Conservation (phyloP, 1,140 invertebrate species). For the Drosophila baimaii region DNA sequence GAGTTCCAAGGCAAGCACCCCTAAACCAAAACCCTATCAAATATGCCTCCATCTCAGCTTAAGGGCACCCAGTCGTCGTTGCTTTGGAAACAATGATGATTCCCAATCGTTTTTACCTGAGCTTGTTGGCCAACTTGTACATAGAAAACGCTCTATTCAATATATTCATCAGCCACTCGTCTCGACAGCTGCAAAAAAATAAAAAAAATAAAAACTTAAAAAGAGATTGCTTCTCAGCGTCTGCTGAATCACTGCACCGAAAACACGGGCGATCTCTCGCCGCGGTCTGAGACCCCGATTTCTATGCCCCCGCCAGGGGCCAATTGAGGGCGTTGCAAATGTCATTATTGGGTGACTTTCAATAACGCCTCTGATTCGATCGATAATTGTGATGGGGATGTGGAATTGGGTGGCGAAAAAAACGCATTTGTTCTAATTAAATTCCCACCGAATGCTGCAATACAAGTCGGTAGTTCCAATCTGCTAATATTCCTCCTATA, state of each 20-base stretch:
- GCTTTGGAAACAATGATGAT: background rate
- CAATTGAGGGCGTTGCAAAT: conserved; percentile 51
- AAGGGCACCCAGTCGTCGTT: conserved; percentile 11
- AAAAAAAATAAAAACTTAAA: background rate
- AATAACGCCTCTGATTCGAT: conserved; percentile 3
- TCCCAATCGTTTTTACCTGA: conserved; percentile 41
- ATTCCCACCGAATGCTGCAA: background rate
- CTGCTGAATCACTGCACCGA: conserved; percentile 46
- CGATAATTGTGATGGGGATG: background rate
- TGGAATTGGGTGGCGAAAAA: conserved; percentile 10
- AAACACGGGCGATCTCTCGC: conserved; percentile 12
- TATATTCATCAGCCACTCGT: conserved; percentile 37
- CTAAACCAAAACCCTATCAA: too few relatives aligned
- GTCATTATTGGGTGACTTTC: conserved; percentile 32
- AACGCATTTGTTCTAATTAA: conserved; percentile 29
- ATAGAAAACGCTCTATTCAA: conserved; percentile 43
- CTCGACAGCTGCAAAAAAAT: conserved; percentile 50
- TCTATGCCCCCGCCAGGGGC: conserved; percentile 9
- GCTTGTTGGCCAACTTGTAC: conserved; percentile 31
- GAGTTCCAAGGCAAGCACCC: too few relatives aligned
- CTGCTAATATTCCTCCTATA: background rate
- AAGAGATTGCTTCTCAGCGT: conserved; percentile 27
- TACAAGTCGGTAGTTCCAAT: conserved; percentile 7
- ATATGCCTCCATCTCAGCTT: too few relatives aligned
- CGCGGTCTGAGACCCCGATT: conserved; percentile 39